A percentile compares a stretch with the other conserved stretches of the same genome.
Evolutionary conservation across 1,140 invertebrate species (phyloP).

Genomic region (Drosophila sp.): DNA sequence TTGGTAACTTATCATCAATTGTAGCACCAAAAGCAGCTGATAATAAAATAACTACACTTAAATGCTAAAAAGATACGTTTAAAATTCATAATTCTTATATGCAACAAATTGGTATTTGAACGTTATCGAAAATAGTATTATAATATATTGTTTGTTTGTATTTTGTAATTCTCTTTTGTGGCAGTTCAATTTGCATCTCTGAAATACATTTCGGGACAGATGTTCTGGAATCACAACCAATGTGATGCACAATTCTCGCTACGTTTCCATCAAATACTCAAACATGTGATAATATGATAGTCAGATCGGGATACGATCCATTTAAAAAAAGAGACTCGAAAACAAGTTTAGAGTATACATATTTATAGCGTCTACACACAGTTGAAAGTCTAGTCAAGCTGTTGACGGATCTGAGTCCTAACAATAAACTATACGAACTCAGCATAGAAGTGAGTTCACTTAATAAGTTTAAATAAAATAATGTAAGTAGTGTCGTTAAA

Average conservation of each 20-base stretch:
- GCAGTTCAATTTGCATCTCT: constrained; percentile 62
- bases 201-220: constrained; percentile 39
- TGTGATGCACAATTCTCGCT: constrained; percentile 22
- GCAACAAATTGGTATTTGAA: constrained; percentile 54
- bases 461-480: constrained; percentile 42
- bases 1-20: constrained; percentile 61
- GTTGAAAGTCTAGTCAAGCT: constrained; percentile 24
- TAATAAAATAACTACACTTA: constrained; percentile 79
- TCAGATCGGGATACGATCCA: neutral
- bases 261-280: neutral
- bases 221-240: constrained; percentile 41
- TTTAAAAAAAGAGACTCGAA: constrained; percentile 11
- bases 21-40: constrained; percentile 80
- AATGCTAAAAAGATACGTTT: constrained; percentile 67
- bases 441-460: constrained; percentile 25
- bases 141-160: constrained; percentile 22
- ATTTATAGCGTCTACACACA: constrained; percentile 25
- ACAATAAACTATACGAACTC: constrained; percentile 33
- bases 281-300: neutral
- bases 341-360: constrained; percentile 12
- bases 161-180: constrained; percentile 43
- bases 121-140: constrained; percentile 60
- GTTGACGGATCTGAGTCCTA: constrained; percentile 10
- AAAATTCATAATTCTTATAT: constrained; percentile 61
- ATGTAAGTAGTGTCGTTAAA: constrained; percentile 44